Evolutionary conservation across 2,797 vertebrate genomes (phyloP), one percentile per base, ranked within the genome.

Genomic region (Phrynocephalus forsythii): DNA sequence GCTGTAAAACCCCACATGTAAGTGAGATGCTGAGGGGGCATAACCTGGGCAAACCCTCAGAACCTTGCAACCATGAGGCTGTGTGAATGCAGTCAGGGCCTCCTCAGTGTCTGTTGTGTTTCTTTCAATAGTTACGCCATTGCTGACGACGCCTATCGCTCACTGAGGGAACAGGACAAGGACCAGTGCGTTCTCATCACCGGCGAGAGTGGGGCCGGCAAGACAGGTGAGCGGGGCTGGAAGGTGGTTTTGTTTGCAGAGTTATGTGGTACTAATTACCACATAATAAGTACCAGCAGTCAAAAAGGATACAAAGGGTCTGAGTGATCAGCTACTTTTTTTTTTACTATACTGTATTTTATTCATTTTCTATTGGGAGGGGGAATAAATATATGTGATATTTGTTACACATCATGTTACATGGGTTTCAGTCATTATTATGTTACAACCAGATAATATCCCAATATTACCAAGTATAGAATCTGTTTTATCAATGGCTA

Each of bases 101-200:
- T 68, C 15, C 15, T 75, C 48, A 44, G 79, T 56, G 67, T n/a
- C 8, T 26, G 26, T 28, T 82, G 83, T 85, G 4, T 0, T 30
- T 80, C 5, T 26, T 48, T 26, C 48, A 22, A 6, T 85, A 97
- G 97, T 88, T 97, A 97, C 0, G 97, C 97, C 15, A 90, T 97
- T 0, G 97, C 97, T 0, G 97, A 97, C 0, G 93, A 96, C 50
- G 97, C 97, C 0, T 97, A 97, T 83, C 95, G 92, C 86, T 97
- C 97, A 0, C 93, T 97, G 91, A 92, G 85, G 80, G 95, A 96
- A 75, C 95, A 80, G 18, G 95, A 97, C 93, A 90, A 79, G 79
- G 97, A 97, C 93, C 97, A 97, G 86, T 97, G 97, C 44, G 94
- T 97, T 91, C 94, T 97, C 89, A 97, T 97, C 94, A 97, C 97